Evolutionary conservation across 2,113 vertebrate genomes (phyloP), one percentile per base, ranked within the genome.

Genomic region (Carettochelys insculpta): DNA sequence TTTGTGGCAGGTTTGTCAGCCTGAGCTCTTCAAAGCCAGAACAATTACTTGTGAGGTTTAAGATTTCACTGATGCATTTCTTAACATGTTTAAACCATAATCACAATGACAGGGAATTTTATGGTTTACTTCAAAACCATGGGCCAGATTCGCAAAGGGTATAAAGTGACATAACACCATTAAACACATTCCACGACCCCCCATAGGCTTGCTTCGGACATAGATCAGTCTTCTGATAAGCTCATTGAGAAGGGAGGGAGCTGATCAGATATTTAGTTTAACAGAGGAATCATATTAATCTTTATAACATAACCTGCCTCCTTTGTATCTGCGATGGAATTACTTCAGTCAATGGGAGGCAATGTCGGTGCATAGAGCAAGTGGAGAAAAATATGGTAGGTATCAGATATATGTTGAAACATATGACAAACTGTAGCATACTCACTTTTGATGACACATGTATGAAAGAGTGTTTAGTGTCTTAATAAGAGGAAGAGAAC

Each of bases 61-160:
- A 20, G 84, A 2, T 85, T 14, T 80, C 38, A 47, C 3, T 20
- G 3, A 0, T 34, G 88, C 82, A 47, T 51, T 82, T 2, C 41
- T 91, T 1, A 83, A 5, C 19, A 54, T 8, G 88, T 38, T 2
- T 53, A 92, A 83, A 51, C 34, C 1, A 52, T 81, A 52, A 9
- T 71, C 76, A 45, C 3, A 52, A 83, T 1, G 0, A 14, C 2
- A 27, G 86, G 58, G 88, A 83, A 2, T 11, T 54, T 50, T 19
- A 22, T 41, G 85, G 4, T 19, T 16, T 22, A 47, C 91, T 78
- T 71, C 7, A 92, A 85, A 68, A 65, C 19, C 86, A 13, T 52
- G 31, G 24, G 16, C 2, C 4, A 52, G 2, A 5, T 13, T 68
- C 2, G 19, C 82, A 1, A 2, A 71, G 31, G 6, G 10, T 1